Evolutionary conservation across 2,797 vertebrate species (phyloP).

Genomic region (Sciurus vulgaris): DNA sequence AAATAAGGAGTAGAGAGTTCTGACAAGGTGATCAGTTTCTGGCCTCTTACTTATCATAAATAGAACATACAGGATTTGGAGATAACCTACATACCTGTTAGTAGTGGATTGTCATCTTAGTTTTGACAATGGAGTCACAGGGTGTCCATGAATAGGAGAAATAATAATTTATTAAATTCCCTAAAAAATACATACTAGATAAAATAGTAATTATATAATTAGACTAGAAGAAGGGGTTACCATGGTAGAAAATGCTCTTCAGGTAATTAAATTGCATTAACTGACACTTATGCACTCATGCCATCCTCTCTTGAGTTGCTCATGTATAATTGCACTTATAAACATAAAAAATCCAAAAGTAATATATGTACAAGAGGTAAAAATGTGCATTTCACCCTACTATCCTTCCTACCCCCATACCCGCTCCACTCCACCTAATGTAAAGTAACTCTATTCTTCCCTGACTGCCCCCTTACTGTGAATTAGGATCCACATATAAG

Average conservation of each 20-base stretch:
- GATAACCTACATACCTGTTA: neutral
- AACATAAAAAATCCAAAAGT: neutral
- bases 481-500: too few relatives aligned
- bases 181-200: neutral
- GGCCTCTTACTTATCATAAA: neutral
- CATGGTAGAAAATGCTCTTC: neutral
- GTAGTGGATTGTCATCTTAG: neutral
- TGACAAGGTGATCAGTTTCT: neutral
- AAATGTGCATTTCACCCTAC: too few relatives aligned
- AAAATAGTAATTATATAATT: neutral
- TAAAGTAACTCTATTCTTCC: too few relatives aligned
- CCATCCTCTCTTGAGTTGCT: neutral
- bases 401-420: too few relatives aligned
- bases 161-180: neutral
- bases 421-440: too few relatives aligned
- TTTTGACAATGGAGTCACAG: slow-evolving; percentile 30
- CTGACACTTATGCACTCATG: neutral
- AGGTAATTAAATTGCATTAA: slow-evolving; percentile 11
- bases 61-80: neutral
- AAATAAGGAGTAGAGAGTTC: neutral
- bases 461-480: too few relatives aligned
- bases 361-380: neutral
- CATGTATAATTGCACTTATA: neutral
- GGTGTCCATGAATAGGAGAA: neutral
- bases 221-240: neutral